Conservation (phyloP, 2,113 vertebrate species). For the Myanophis thanlyinensis region DNA sequence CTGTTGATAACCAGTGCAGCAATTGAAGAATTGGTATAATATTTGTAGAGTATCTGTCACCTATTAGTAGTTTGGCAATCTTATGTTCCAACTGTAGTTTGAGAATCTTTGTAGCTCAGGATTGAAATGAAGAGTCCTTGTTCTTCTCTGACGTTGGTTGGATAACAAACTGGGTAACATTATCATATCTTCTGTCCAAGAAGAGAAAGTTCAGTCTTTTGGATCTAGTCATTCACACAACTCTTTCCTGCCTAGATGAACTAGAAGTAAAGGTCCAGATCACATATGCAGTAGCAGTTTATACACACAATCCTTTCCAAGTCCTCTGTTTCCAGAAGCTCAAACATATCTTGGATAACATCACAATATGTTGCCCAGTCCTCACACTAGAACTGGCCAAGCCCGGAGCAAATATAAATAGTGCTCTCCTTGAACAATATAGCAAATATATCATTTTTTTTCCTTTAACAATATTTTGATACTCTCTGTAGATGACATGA, state of each 20-base stretch:
- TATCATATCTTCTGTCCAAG: background rate
- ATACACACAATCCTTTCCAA: background rate
- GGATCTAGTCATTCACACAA: background rate
- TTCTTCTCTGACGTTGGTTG: too few species aligned
- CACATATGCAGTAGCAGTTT: background rate
- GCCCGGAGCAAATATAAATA: background rate
- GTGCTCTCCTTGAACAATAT: background rate
- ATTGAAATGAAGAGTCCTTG: too few species aligned
- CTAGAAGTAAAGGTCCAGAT: background rate
- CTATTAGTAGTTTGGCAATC: background rate
- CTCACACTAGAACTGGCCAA: background rate
- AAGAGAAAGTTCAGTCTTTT: background rate
- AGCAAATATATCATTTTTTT: background rate
- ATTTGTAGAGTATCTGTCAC: background rate
- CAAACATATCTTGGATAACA: background rate
- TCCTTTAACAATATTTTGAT: background rate
- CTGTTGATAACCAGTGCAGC: background rate
- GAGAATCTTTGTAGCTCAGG: too few species aligned
- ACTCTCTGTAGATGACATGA: constrained; percentile 85
- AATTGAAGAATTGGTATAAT: background rate
- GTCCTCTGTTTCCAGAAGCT: background rate
- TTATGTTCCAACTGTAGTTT: background rate
- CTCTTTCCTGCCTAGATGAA: background rate
- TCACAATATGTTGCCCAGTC: background rate
- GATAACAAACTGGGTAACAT: too few species aligned